Evolutionary conservation across 2,888 invertebrate species (phyloP).

Genomic region (Merodon equestris): DNA sequence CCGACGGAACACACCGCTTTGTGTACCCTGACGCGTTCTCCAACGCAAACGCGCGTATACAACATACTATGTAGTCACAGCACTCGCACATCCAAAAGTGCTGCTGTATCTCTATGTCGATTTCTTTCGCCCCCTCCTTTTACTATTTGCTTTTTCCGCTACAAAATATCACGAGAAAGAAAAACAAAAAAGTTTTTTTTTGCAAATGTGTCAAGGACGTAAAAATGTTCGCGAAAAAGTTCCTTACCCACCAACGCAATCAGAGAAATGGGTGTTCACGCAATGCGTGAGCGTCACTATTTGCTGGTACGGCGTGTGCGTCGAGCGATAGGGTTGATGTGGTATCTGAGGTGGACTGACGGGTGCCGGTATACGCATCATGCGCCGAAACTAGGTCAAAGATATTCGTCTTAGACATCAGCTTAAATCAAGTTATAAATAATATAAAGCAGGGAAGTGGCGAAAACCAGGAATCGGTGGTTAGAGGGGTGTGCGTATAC

Average conservation of each 20-base stretch:
- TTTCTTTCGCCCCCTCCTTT: slow-evolving; percentile 2
- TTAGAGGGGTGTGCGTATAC: slow-evolving; percentile 22
- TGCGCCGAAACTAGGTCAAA: slow-evolving; percentile 53
- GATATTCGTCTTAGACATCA: slow-evolving; percentile 53
- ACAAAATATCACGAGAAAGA: not conserved
- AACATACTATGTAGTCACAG: slow-evolving; percentile 10
- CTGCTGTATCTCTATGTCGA: not conserved
- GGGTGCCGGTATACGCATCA: slow-evolving; percentile 39
- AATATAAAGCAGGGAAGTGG: not conserved
- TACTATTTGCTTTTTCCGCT: not conserved
- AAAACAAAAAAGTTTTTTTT: slow-evolving; percentile 33
- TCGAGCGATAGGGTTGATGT: not conserved
- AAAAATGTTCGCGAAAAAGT: slow-evolving; percentile 29
- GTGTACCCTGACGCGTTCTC: not conserved
- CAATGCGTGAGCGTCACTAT: slow-evolving; percentile 49
- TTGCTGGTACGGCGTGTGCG: not conserved
- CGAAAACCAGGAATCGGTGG: not conserved
- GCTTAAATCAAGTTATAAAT: slow-evolving; percentile 26
- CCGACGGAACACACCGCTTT: slow-evolving; percentile 1
- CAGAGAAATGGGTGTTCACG: slow-evolving; percentile 26
- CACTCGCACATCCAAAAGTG: slow-evolving; percentile 10
- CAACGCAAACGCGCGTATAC: not conserved
- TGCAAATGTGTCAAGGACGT: slow-evolving; percentile 66
- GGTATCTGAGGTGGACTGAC: not conserved
- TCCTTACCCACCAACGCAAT: not conserved